phyloP scores from a whole-genome alignment of 2,888 invertebrate species.

The Drepanosiphum platanoidis region DNA sequence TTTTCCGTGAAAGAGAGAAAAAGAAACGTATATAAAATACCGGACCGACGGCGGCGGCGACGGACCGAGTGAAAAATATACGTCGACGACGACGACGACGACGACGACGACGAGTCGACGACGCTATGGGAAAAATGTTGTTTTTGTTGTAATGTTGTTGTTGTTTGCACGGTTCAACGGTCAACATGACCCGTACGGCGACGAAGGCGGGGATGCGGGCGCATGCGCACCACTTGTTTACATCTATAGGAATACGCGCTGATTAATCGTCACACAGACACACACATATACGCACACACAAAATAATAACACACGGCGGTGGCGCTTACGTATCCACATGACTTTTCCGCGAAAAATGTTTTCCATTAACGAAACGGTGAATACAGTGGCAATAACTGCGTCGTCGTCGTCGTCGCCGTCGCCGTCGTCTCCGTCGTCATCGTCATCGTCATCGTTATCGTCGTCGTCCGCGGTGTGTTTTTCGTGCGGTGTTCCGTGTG shows the following conservation, averaged over 20 bases:
- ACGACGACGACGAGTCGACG: no score
- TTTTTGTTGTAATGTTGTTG: constrained; percentile 57
- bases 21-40: background rate
- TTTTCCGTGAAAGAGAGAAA: constrained; percentile 26
- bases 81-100: no score
- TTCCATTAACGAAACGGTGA: constrained; percentile 48
- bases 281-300: constrained; percentile 31
- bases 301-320: constrained; percentile 42
- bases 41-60: background rate
- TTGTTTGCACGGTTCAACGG: constrained; percentile 63
- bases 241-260: constrained; percentile 66
- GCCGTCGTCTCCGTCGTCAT: background rate
- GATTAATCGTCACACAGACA: constrained; percentile 51
- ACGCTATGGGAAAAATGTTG: constrained; percentile 59
- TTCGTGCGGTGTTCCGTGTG: constrained; percentile 21
- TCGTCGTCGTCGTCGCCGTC: background rate
- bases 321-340: constrained; percentile 62
- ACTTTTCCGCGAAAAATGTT: constrained; percentile 62
- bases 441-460: background rate
- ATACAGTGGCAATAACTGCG: constrained; percentile 20
- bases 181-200: constrained; percentile 65
- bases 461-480: background rate
- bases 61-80: constrained; percentile 12
- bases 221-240: constrained; percentile 71
- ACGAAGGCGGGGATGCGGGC: constrained; percentile 64